phyloP scores from a whole-genome alignment of 2,113 vertebrate species.

The Marcusenius ussheri region DNA sequence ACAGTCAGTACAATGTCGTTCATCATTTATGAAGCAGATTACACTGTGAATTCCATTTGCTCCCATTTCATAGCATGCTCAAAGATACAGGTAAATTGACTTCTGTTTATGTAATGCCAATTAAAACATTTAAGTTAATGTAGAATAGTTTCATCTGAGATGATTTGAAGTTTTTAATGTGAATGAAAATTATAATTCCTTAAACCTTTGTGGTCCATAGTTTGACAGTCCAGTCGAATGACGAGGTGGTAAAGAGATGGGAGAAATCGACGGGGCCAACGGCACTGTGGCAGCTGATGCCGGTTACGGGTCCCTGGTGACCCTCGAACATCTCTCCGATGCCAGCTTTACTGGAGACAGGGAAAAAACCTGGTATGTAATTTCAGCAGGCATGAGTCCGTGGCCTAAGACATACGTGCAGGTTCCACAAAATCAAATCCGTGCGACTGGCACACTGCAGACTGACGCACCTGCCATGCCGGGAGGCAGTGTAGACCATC shows the following conservation, averaged over 20 bases:
- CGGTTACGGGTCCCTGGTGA: conserved; percentile 80
- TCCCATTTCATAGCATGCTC: neutral
- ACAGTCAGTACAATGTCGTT: neutral
- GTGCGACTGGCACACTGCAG: neutral
- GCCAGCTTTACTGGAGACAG: conserved; percentile 70
- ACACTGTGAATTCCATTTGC: neutral
- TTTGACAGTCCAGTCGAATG: conserved; percentile 86
- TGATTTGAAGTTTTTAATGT: neutral
- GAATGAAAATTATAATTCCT: neutral
- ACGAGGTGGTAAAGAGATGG: conserved; percentile 80
- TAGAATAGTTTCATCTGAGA: neutral
- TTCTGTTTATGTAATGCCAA: neutral
- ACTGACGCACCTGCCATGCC: conserved; percentile 70
- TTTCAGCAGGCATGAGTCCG: neutral
- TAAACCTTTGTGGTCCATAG: conserved; percentile 83
- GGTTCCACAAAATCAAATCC: neutral
- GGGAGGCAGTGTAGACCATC: conserved; percentile 76
- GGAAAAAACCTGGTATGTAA: conserved; percentile 14
- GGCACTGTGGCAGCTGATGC: conserved; percentile 83
- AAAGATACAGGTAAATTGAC: neutral
- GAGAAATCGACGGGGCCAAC: conserved; percentile 79
- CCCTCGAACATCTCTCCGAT: conserved; percentile 80
- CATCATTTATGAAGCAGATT: neutral
- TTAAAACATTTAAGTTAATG: neutral
- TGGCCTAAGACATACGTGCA: neutral